Evolutionary conservation across 2,797 vertebrate species (phyloP).

Genomic region (Tamandua tetradactyla): DNA sequence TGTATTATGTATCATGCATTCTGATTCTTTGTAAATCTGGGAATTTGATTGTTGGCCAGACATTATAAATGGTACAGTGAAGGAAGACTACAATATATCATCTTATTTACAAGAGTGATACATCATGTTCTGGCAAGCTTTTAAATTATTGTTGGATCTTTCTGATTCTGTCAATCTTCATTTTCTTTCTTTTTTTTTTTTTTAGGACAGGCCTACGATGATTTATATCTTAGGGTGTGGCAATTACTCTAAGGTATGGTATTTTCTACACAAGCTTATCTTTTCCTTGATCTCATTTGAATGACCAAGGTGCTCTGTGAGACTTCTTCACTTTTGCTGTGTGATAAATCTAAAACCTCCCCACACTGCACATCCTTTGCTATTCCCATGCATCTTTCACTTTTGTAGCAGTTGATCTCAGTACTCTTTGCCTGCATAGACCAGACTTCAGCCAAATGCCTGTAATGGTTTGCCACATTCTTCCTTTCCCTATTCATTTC

Average conservation of each 20-base stretch:
- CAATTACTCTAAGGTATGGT: not conserved
- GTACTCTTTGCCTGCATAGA: not conserved
- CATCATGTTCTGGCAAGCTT: too few species aligned
- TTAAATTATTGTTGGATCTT: not conserved
- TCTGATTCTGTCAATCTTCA: not conserved
- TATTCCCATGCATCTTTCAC: not conserved
- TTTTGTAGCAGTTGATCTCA: not conserved
- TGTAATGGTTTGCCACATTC: not conserved
- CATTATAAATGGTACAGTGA: too few species aligned
- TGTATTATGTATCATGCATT: too few species aligned
- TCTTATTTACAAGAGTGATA: too few species aligned
- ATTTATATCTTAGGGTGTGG: not conserved
- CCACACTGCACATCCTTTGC: not conserved
- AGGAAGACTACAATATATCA: too few species aligned
- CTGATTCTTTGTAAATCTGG: too few species aligned
- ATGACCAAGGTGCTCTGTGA: not conserved
- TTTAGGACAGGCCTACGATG: not conserved
- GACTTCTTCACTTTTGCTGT: not conserved
- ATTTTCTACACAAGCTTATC: not conserved
- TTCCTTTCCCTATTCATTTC: not conserved
- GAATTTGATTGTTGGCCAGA: too few species aligned
- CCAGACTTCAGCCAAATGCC: not conserved
- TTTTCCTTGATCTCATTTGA: not conserved
- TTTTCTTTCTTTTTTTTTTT: not conserved
- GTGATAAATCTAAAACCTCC: not conserved